A percentile compares a stretch with the other conserved stretches of the same genome.
phyloP scores from a whole-genome alignment of 2,113 vertebrate genomes.

The Thryonomys swinderianus region DNA sequence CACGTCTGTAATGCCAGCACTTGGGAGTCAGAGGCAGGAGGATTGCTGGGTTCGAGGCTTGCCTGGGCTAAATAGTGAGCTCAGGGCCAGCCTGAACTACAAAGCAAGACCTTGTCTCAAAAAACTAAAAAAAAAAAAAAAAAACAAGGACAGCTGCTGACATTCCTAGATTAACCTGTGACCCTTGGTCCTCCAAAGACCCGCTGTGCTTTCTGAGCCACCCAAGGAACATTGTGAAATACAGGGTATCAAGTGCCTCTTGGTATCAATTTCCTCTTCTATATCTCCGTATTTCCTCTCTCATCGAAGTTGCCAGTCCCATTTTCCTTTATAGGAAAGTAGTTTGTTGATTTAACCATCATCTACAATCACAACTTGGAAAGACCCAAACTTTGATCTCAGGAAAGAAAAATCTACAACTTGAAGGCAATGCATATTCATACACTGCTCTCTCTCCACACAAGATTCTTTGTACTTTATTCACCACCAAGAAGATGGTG shows the following conservation, averaged over 20 bases:
- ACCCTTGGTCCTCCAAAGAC: no score
- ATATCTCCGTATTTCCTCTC: background rate
- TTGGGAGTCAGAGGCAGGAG: no score
- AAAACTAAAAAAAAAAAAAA: no score
- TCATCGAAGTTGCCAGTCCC: background rate
- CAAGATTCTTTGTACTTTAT: background rate
- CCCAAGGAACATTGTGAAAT: background rate
- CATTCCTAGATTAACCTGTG: background rate
- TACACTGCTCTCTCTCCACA: background rate
- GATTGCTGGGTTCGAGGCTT: no score
- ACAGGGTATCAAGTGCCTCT: accelerated
- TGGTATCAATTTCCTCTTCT: background rate
- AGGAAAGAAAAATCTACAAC: background rate
- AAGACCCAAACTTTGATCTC: background rate
- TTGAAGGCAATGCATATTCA: background rate
- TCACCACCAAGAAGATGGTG: background rate
- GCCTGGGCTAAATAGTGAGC: no score
- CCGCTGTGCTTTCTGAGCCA: accelerated
- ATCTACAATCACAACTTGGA: background rate
- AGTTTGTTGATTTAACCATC: background rate
- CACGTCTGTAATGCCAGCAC: no score
- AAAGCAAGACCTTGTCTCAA: no score
- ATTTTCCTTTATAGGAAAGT: background rate
- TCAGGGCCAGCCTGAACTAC: no score
- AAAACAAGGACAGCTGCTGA: background rate